A percentile compares a stretch with the other conserved stretches of the same genome.
Evolutionary conservation across 2,797 vertebrate genomes (phyloP).

Genomic region (Betta splendens): DNA sequence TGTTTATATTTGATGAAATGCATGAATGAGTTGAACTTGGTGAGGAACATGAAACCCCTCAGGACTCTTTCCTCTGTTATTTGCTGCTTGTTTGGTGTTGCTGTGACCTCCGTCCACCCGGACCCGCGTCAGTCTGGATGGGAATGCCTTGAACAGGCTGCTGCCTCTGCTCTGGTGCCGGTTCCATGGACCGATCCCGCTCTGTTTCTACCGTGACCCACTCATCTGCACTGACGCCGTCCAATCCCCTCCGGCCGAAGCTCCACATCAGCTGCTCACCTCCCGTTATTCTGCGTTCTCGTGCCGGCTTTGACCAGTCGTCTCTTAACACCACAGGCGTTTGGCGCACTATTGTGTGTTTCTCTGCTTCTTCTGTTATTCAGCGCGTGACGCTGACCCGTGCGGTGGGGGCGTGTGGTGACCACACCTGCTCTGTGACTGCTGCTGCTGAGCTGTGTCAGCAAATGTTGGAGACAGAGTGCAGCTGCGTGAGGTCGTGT

Average conservation of each 20-base stretch:
- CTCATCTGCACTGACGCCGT: constrained; percentile 14
- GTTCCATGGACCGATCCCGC: not conserved
- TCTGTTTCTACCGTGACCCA: constrained; percentile 11
- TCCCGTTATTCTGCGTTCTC: constrained; percentile 27
- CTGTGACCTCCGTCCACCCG: constrained; percentile 34
- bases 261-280: constrained; percentile 19
- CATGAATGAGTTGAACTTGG: too few relatives aligned
- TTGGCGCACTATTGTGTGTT: too few relatives aligned
- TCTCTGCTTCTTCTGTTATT: not conserved
- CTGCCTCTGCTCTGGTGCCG: constrained; percentile 1
- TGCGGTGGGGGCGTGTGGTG: constrained; percentile 4
- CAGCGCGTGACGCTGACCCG: not conserved
- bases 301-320: constrained; percentile 10
- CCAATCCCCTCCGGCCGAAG: constrained; percentile 38
- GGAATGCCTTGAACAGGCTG: constrained; percentile 30
- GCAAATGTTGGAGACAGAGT: constrained; percentile 64
- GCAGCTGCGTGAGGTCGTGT: too few relatives aligned
- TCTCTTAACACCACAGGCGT: not conserved
- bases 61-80: too few relatives aligned
- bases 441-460: constrained; percentile 61
- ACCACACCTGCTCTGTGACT: constrained; percentile 59
- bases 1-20: too few relatives aligned
- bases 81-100: constrained; percentile 9
- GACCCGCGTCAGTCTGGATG: constrained; percentile 49
- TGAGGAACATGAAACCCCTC: too few relatives aligned